Base-by-base conservation (phyloP, 2,888 invertebrate genomes). In the Steromphala cineraria region DNA sequence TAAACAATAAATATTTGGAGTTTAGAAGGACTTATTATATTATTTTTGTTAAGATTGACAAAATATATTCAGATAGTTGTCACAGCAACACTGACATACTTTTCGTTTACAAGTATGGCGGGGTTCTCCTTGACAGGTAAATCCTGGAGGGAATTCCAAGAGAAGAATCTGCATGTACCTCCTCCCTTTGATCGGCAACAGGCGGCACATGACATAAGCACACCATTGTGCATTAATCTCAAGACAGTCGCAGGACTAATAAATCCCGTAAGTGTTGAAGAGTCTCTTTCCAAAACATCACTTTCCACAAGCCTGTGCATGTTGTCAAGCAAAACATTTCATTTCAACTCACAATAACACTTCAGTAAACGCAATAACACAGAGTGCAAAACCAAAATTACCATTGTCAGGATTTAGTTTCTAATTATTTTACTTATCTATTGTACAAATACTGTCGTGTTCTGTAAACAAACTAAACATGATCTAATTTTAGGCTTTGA, bases 101-200 rank as follows among this genome's bases (percentile, higher is more conserved):
- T 17, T 62, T 79, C 75, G 67, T 81, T 85, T 82, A 81, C 80
- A 83, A 85, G 55, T 74, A 90, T 90, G 90, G 90, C 90, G 88
- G 88, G 86, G 81, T 83, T 88, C 81, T n/a, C n/a, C n/a, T 85
- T 88, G 81, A 89, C 88, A 79, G 89, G 87, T 62, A 88, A 86
- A 81, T 86, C 88, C 82, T 91, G 91, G 91, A 86, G 86, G 82
- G 87, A 89, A n/a, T 91, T 91, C 85, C 86, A 87, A 62, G 87
- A 85, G 53, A 89, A 89, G 84, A 89, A 90, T 83, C 80, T 82
- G 10, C 86, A 86, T 78, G 74, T 90, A n/a, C 90, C 90, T 7
- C 87, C 90, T 31, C 90, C 90, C 53, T 91, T 90, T 84, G 90
- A 91, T 82, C 83, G 91, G 67, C 88, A 89, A 77, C 89, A 90